phyloP scores from a whole-genome alignment of 2,888 invertebrate genomes.

The Netelia virgata region DNA sequence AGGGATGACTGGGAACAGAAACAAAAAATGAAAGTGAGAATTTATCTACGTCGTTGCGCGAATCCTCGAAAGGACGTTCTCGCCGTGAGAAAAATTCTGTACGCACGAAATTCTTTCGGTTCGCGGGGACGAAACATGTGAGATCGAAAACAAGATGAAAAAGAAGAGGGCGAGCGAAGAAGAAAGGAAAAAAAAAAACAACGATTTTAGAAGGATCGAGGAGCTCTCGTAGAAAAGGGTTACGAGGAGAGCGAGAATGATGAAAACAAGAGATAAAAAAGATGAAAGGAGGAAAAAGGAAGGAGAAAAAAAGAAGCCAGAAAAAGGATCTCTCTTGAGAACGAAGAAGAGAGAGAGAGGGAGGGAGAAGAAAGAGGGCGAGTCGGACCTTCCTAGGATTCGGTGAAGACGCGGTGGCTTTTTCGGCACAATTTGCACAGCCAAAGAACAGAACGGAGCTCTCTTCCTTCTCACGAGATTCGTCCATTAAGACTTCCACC shows the following conservation, averaged over 20 bases:
- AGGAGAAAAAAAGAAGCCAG: slow-evolving; percentile 25
- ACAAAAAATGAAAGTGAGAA: neutral
- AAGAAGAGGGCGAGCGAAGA: slow-evolving; percentile 34
- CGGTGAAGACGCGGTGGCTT: slow-evolving; percentile 39
- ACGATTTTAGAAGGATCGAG: slow-evolving; percentile 37
- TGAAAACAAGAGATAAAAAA: slow-evolving; percentile 66
- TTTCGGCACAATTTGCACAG: slow-evolving; percentile 58
- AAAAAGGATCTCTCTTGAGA: slow-evolving; percentile 33
- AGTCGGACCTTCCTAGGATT: slow-evolving; percentile 62
- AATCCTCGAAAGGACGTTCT: slow-evolving; percentile 4
- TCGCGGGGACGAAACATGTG: slow-evolving; percentile 45
- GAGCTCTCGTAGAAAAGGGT: slow-evolving; percentile 60
- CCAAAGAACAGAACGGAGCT: slow-evolving; percentile 52
- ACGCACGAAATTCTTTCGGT: slow-evolving; percentile 20
- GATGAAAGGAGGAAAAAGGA: slow-evolving; percentile 34
- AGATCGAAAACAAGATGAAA: slow-evolving; percentile 60
- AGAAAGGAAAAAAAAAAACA: slow-evolving; percentile 3
- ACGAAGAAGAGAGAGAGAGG: slow-evolving; percentile 30
- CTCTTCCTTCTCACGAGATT: slow-evolving; percentile 37
- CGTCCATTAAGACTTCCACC: slow-evolving; percentile 27
- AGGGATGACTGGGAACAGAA: neutral
- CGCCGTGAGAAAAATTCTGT: slow-evolving; percentile 54
- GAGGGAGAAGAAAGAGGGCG: slow-evolving; percentile 39
- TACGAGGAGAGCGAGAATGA: slow-evolving; percentile 53
- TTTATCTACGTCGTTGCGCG: neutral